Conservation (phyloP, 2,797 vertebrate species). For the Morus bassanus region DNA sequence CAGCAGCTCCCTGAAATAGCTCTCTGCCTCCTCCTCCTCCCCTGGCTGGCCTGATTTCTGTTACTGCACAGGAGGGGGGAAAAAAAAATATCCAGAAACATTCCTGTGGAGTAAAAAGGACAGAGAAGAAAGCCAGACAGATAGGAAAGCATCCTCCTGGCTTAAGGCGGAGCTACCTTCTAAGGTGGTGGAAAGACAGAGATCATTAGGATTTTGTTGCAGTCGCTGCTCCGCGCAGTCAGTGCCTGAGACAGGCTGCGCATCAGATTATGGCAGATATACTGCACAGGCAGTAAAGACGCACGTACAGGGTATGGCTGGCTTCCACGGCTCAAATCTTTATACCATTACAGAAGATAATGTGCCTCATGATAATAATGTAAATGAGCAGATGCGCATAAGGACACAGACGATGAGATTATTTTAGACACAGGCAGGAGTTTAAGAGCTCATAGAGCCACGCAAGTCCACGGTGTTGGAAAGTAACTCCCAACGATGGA, state of each 20-base stretch:
- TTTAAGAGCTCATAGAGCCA: neutral
- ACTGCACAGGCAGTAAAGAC: fast-evolving
- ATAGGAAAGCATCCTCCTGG: neutral
- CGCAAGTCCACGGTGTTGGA: fast-evolving
- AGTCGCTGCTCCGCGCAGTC: fast-evolving
- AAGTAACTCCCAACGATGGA: fast-evolving
- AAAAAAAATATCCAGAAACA: neutral
- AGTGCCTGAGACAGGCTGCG: neutral
- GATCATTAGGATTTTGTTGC: fast-evolving
- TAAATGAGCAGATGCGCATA: neutral
- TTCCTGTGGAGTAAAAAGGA: neutral
- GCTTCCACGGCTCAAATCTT: neutral
- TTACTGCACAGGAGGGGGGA: neutral
- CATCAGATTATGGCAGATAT: neutral
- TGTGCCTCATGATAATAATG: neutral
- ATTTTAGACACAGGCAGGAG: neutral
- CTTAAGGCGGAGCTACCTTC: neutral
- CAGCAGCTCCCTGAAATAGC: constrained; percentile 53
- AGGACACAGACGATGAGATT: fast-evolving
- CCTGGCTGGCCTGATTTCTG: constrained; percentile 48
- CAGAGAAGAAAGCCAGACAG: neutral
- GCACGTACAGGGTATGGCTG: neutral
- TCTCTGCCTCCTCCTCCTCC: constrained; percentile 32
- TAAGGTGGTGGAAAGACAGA: neutral
- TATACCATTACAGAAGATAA: fast-evolving